Percentiles rank a stretch among this genome's conserved stretches.
phyloP scores from a whole-genome alignment of 2,888 invertebrate species.

The Lepidocyrtoides sp. region DNA sequence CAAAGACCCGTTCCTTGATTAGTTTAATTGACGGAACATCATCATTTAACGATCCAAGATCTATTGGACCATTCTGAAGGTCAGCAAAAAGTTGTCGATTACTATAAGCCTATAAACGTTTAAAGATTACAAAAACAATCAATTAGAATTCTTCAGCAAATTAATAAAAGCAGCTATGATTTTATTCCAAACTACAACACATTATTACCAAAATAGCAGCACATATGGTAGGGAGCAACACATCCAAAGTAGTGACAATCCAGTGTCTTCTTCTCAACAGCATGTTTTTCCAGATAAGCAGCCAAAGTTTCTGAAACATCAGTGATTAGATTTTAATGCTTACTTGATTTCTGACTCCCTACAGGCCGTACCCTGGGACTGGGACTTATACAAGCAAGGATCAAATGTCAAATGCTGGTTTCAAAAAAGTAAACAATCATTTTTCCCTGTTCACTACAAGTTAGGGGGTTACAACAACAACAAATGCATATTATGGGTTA shows the following conservation, averaged over 20 bases:
- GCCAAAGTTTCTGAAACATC: slow-evolving; percentile 68
- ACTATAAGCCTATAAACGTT: background rate
- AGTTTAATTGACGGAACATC: background rate
- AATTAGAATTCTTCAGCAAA: background rate
- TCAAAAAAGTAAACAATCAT: too few species aligned
- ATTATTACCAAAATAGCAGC: background rate
- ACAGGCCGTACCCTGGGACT: too few species aligned
- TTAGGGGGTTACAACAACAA: too few species aligned
- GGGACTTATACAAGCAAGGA: too few species aligned
- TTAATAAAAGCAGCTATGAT: too few species aligned
- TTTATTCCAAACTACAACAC: too few species aligned
- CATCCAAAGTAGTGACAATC: slow-evolving; percentile 83
- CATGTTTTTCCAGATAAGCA: slow-evolving; percentile 84
- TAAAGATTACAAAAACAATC: background rate
- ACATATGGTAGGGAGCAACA: slow-evolving; percentile 81
- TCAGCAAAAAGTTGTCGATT: background rate
- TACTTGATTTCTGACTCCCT: too few species aligned
- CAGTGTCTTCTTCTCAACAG: slow-evolving; percentile 83
- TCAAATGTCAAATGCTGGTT: too few species aligned
- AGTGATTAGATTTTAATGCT: too few species aligned
- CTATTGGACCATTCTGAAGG: background rate
- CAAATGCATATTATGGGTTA: too few species aligned
- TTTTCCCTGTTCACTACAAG: too few species aligned
- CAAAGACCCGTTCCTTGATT: background rate
- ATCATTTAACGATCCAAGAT: background rate